These are phyloP conservation scores for Miniopterus natalensis DNA, from an alignment of 2,113 vertebrate species.

Conservation along the genomic window DNA sequence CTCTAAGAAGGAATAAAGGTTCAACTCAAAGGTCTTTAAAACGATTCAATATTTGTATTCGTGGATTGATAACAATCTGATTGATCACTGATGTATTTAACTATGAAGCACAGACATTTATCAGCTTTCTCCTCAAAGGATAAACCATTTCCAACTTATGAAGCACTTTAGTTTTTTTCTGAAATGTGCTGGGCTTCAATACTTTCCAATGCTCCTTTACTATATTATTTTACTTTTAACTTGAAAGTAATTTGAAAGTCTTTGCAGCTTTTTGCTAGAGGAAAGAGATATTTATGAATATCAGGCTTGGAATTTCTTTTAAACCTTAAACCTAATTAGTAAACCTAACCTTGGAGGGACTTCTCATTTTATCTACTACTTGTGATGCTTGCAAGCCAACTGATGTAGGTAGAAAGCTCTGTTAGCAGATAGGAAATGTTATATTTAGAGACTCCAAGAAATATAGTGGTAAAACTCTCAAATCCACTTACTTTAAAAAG, in stretches of 20 bases:
- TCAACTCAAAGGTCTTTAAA: neutral
- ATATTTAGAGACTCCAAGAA: constrained; percentile 15
- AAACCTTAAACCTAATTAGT: constrained; percentile 26
- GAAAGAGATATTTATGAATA: neutral
- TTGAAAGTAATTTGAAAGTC: neutral
- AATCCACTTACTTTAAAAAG: constrained; percentile 7
- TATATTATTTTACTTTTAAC: constrained; percentile 23
- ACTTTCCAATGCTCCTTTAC: neutral
- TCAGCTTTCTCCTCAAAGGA: neutral
- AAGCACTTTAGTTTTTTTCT: neutral
- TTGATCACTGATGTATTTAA: neutral
- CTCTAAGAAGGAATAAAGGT: neutral
- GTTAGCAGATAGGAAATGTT: neutral
- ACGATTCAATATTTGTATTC: neutral
- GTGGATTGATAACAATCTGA: neutral
- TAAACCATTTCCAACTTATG: constrained; percentile 22
- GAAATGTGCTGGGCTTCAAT: constrained; percentile 36
- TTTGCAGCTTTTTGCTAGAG: constrained; percentile 18
- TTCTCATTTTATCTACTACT: neutral
- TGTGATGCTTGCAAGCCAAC: neutral
- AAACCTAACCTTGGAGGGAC: neutral
- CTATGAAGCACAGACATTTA: neutral
- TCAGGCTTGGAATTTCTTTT: neutral
- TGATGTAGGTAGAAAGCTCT: neutral
- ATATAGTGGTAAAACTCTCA: neutral